Evolutionary conservation across 2,797 vertebrate species (phyloP), one percentile per base, ranked within the genome.

Genomic region (Novumbra hubbsi): DNA sequence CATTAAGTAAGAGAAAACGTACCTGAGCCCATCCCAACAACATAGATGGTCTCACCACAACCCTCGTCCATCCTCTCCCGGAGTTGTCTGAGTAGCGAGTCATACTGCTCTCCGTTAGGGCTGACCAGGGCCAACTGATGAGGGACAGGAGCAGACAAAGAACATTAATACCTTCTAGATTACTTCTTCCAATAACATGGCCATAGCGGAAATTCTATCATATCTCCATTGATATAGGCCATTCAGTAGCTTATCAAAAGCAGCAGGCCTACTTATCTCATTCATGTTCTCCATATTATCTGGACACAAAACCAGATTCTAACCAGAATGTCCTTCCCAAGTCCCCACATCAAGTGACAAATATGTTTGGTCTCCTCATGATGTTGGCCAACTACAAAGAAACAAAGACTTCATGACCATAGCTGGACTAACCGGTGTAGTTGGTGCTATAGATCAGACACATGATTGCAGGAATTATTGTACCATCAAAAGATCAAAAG

Each of bases 11-110:
- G 48, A 67, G 65, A 49, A 49, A 81, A 27, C 95, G 95, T 87
- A 99, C 98, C 98, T 91, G 97, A 98, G 81, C 97, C 97, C 93
- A 98, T 97, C 45, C 98, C 97, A 79, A 99, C 93, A 86, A 99
- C 96, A 81, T 99, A 99, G 88, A 99, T 99, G 81, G 97, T 98
- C 90, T 99, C 98, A 75, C 98, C 98, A 74, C 96, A 96, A 48
- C 98, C 98, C 87, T 99, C 98, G 24, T 98, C 96, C 93, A 99
- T 98, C 75, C 98, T 92, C 85, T 98, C 97, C 72, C 95, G 95
- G 80, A 99, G 94, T 90, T 99, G 98, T 70, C 88, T 94, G 19
- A 99, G 94, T 83, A 99, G 93, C 19, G 93, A 96, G 89, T 99
- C 97, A 80, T 98, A 99, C 86, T 99, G 98, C 88, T 98, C 97